Evolutionary conservation across 1,140 invertebrate genomes (phyloP).

Genomic region (Cyrtorhinus lividipennis): DNA sequence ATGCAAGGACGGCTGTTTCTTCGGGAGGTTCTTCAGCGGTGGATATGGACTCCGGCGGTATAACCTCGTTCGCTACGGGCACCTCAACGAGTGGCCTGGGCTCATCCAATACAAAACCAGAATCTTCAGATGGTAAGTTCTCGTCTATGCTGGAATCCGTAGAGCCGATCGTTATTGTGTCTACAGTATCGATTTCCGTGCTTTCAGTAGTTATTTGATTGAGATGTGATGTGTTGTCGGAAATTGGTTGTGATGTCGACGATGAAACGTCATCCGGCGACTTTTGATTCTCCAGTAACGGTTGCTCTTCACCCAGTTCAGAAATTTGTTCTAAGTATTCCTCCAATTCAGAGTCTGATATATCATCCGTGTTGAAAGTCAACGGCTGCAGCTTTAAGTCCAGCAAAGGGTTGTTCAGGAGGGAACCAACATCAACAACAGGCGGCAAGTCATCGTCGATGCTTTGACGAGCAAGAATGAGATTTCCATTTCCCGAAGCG

Average conservation of each 20-base stretch:
- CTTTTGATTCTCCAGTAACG: conserved; percentile 2
- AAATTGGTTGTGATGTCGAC: background rate
- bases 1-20: background rate
- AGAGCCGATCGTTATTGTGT: background rate
- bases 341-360: conserved; percentile 41
- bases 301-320: background rate
- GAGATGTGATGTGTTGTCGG: background rate
- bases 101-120: background rate
- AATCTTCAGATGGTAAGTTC: background rate
- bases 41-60: background rate
- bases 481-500: no score
- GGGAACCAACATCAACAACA: conserved; percentile 8
- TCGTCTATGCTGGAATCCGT: conserved; percentile 5
- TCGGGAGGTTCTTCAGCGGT: conserved; percentile 4
- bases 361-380: conserved; percentile 32
- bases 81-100: background rate
- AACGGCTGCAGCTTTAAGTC: conserved; percentile 19
- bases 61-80: background rate
- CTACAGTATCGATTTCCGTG: conserved; percentile 3
- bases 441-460: conserved; percentile 18
- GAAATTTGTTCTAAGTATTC: conserved; percentile 36
- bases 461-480: no score
- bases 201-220: conserved; percentile 1
- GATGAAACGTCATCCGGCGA: background rate
- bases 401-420: conserved; percentile 12